A percentile compares a stretch with the other conserved stretches of the same genome.
phyloP scores from a whole-genome alignment of 2,113 vertebrate genomes.

The Zingel zingel region DNA sequence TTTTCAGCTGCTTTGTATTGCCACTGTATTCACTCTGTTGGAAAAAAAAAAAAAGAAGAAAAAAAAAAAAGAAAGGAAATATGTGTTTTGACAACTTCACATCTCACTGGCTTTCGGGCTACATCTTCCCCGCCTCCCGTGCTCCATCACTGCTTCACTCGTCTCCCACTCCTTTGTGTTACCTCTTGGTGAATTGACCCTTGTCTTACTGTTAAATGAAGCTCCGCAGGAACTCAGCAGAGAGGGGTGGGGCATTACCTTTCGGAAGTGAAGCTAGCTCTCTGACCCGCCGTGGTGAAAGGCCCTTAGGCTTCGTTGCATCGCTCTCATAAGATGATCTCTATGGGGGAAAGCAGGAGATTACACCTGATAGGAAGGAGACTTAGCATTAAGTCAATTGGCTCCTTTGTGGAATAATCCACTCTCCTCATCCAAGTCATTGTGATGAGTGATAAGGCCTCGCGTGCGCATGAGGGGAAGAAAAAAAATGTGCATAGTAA shows the following conservation, averaged over 20 bases:
- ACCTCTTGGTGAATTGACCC: constrained; percentile 61
- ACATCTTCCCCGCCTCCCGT: constrained; percentile 9
- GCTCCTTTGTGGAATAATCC: constrained; percentile 68
- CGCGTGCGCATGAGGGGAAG: background rate
- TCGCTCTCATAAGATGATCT: constrained; percentile 59
- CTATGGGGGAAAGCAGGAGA: constrained; percentile 54
- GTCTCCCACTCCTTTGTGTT: constrained; percentile 38
- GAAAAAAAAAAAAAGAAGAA: constrained; percentile 23
- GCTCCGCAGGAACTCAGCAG: constrained; percentile 5
- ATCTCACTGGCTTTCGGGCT: constrained; percentile 60
- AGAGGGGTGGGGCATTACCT: constrained; percentile 46
- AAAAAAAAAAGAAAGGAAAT: constrained; percentile 48
- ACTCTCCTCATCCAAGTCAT: constrained; percentile 43
- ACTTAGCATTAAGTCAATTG: constrained; percentile 52
- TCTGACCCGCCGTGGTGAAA: constrained; percentile 59
- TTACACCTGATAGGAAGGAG: constrained; percentile 66
- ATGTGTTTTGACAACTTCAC: constrained; percentile 80
- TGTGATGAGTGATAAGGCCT: constrained; percentile 59
- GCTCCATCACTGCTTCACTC: constrained; percentile 24
- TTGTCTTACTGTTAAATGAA: constrained; percentile 51
- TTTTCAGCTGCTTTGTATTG: constrained; percentile 67
- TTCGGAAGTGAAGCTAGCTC: constrained; percentile 67
- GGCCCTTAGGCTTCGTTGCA: constrained; percentile 30
- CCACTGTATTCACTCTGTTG: constrained; percentile 41
- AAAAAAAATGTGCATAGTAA: background rate